phyloP scores from a whole-genome alignment of 2,113 vertebrate genomes.

The Uria lomvia region DNA sequence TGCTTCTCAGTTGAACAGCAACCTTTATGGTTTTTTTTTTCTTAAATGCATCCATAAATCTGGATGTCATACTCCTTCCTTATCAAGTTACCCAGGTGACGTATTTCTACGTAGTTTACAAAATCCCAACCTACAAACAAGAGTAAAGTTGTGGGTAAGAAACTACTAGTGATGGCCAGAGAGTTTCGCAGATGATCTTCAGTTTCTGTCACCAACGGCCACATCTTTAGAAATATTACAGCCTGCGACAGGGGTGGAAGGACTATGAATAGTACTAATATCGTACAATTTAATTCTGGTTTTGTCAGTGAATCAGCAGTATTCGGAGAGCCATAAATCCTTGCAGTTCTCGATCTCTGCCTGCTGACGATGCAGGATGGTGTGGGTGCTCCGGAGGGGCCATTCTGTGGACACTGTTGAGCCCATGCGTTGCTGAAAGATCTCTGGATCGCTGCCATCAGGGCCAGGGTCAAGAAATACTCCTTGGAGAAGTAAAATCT shows the following conservation, averaged over 20 bases:
- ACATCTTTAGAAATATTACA: background rate
- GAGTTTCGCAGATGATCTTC: background rate
- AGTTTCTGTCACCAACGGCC: background rate
- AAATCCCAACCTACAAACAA: background rate
- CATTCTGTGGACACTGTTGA: background rate
- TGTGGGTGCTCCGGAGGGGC: background rate
- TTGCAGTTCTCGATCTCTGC: background rate
- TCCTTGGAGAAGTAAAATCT: background rate
- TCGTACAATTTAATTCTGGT: background rate
- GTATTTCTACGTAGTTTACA: background rate
- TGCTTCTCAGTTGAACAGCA: background rate
- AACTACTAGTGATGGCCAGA: background rate
- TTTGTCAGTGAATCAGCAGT: conserved; percentile 25
- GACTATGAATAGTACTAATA: background rate
- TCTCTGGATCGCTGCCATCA: background rate
- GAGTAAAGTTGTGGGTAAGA: background rate
- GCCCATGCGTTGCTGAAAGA: background rate
- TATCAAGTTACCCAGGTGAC: background rate
- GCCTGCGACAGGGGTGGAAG: background rate
- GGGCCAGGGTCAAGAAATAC: background rate
- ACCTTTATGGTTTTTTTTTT: background rate
- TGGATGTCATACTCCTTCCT: background rate
- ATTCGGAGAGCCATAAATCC: background rate
- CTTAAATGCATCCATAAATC: background rate
- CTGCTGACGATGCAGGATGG: background rate